A percentile compares a stretch with the other conserved stretches of the same genome.
These are phyloP conservation scores for Chaenocephalus aceratus DNA, from an alignment of 2,113 vertebrate species.

Conservation along the genomic window DNA sequence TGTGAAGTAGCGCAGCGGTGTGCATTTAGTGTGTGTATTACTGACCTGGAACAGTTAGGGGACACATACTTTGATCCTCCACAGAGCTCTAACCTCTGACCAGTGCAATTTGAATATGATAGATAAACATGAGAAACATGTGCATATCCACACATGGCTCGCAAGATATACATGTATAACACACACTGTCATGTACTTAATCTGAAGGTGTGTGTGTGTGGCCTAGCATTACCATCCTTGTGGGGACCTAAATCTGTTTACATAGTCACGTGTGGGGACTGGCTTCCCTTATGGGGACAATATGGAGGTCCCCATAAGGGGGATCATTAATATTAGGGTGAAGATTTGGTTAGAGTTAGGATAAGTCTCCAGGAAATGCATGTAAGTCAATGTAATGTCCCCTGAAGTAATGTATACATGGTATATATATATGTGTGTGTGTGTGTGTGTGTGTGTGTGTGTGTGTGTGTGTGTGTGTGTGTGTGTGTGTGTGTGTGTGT, in stretches of 20 bases:
- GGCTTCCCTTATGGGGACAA: too few species aligned
- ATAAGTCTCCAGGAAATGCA: too few species aligned
- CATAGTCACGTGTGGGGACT: too few species aligned
- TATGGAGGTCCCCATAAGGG: too few species aligned
- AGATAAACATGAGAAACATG: background rate
- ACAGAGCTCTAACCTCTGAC: background rate
- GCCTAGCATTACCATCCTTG: too few species aligned
- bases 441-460: background rate
- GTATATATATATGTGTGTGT: constrained; percentile 1
- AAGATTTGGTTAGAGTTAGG: too few species aligned
- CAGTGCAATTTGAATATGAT: background rate
- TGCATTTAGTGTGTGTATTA: background rate
- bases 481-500: constrained; percentile 3
- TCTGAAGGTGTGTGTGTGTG: too few species aligned
- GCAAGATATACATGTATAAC: background rate
- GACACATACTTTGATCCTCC: background rate
- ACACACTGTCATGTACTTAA: background rate
- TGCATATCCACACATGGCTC: background rate
- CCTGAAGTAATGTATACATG: too few species aligned
- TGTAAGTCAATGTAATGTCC: too few species aligned
- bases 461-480: too few species aligned
- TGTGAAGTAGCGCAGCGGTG: background rate
- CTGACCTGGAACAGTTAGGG: background rate
- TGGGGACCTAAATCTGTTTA: too few species aligned
- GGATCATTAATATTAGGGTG: too few species aligned